These are phyloP conservation scores for Paralvinella palmiformis DNA, from an alignment of 1,140 invertebrate genomes.

Conservation along the genomic window DNA sequence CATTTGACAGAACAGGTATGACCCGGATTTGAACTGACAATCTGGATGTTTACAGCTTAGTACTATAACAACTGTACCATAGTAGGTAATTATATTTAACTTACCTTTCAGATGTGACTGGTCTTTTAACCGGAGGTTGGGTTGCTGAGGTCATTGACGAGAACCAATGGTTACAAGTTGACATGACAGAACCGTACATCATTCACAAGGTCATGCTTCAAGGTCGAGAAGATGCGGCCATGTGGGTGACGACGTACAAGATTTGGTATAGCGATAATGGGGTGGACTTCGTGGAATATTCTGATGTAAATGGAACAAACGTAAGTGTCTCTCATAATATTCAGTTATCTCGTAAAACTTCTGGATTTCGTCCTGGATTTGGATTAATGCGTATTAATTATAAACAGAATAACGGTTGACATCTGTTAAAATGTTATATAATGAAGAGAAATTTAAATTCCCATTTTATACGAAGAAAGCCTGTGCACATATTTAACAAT, in stretches of 20 bases:
- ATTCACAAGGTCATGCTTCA: slow-evolving; percentile 29
- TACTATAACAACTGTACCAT: not conserved
- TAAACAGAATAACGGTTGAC: too few relatives aligned
- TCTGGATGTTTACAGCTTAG: too few relatives aligned
- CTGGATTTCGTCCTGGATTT: too few relatives aligned
- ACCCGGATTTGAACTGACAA: too few relatives aligned
- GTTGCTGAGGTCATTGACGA: slow-evolving; percentile 24
- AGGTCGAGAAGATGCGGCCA: slow-evolving; percentile 29
- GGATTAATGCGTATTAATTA: too few relatives aligned
- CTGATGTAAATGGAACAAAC: slow-evolving; percentile 1
- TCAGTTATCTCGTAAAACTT: too few relatives aligned
- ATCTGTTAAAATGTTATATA: too few relatives aligned
- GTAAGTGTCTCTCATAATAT: slow-evolving; percentile 1
- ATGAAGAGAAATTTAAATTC: too few relatives aligned
- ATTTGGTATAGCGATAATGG: slow-evolving; percentile 26
- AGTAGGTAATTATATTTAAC: not conserved
- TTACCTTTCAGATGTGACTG: not conserved
- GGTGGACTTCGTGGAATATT: slow-evolving; percentile 22
- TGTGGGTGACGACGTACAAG: slow-evolving; percentile 33
- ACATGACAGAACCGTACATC: slow-evolving; percentile 24
- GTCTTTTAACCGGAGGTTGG: slow-evolving; percentile 29
- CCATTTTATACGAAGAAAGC: too few relatives aligned
- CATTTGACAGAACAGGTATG: too few relatives aligned
- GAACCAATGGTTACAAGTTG: slow-evolving; percentile 31
- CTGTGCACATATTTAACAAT: too few relatives aligned